phyloP scores from a whole-genome alignment of 2,113 vertebrate species.

The Elgaria multicarinata region DNA sequence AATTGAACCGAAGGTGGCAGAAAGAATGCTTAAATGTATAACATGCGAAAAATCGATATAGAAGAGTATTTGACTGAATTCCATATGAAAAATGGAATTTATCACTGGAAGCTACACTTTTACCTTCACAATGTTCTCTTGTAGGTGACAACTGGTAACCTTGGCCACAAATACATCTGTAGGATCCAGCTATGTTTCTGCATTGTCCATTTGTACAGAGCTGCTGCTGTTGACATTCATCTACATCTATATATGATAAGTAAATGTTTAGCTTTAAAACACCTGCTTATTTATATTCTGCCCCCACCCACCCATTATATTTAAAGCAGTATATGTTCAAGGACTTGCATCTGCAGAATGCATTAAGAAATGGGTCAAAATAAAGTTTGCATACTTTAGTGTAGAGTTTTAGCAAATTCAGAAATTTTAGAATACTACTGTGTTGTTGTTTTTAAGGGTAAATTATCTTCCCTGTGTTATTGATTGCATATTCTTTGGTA shows the following conservation, averaged over 20 bases:
- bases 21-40: not conserved
- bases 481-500: not conserved
- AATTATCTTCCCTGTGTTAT: not conserved
- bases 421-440: not conserved
- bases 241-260: constrained; percentile 81
- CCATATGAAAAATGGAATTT: not conserved
- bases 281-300: not conserved
- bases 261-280: not conserved
- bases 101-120: constrained; percentile 1
- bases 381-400: not conserved
- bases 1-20: not conserved
- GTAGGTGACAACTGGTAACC: constrained; percentile 82
- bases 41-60: not conserved
- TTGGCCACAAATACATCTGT: constrained; percentile 86
- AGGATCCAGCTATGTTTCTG: constrained; percentile 92
- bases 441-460: not conserved
- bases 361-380: not conserved
- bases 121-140: constrained; percentile 93
- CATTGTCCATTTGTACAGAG: constrained; percentile 89
- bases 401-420: constrained; percentile 5
- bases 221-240: constrained; percentile 87
- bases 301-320: constrained; percentile 1
- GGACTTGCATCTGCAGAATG: not conserved
- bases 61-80: not conserved
- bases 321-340: not conserved